phyloP scores from a whole-genome alignment of 2,888 invertebrate species.

The Drosophila vallismaia region DNA sequence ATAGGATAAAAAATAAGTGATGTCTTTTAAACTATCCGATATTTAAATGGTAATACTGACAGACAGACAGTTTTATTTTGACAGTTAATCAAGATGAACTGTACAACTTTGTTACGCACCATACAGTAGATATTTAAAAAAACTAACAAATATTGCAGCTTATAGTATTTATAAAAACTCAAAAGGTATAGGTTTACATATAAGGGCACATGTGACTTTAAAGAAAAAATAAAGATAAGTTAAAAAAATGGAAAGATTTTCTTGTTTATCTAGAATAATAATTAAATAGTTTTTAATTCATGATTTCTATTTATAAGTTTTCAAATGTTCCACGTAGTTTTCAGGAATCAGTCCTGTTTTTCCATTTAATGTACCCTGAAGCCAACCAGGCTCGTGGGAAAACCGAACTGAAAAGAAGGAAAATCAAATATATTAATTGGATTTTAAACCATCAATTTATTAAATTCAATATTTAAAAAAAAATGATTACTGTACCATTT shows the following conservation, averaged over 20 bases:
- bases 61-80: too few relatives aligned
- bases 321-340: slow-evolving; percentile 94
- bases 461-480: not conserved
- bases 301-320: slow-evolving; percentile 79
- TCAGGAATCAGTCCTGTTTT: slow-evolving; percentile 96
- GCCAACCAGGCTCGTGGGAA: slow-evolving; percentile 98
- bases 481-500: slow-evolving; percentile 89
- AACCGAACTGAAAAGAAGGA: slow-evolving; percentile 87
- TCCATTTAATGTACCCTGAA: slow-evolving; percentile 96
- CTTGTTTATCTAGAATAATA: not conserved
- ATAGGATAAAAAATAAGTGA: too few relatives aligned
- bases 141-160: not conserved
- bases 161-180: not conserved
- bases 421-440: too few relatives aligned
- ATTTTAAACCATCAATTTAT: not conserved
- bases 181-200: not conserved
- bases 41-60: too few relatives aligned
- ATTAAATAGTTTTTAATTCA: not conserved
- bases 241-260: not conserved
- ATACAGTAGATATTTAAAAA: not conserved
- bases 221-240: not conserved
- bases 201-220: not conserved
- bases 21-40: too few relatives aligned
- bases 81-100: too few relatives aligned
- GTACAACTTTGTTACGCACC: not conserved